A percentile compares a stretch with the other conserved stretches of the same genome.
Evolutionary conservation across 2,797 vertebrate genomes (phyloP).

Genomic region (Gallinago stenura): DNA sequence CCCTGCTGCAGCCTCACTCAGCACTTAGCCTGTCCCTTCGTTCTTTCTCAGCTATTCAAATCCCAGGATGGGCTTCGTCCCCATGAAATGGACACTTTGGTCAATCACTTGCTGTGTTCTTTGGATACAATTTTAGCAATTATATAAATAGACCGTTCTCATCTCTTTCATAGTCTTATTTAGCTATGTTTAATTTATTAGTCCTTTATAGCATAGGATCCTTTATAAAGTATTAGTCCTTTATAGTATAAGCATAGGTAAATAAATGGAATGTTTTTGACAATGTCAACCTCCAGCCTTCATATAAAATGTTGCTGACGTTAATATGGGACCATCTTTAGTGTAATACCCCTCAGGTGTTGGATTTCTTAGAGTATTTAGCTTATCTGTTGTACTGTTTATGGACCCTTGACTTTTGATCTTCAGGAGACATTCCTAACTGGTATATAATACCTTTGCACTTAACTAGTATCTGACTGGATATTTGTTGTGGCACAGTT

Average conservation of each 20-base stretch:
- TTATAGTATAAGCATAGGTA: background rate
- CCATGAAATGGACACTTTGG: rapidly evolving
- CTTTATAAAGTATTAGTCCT: background rate
- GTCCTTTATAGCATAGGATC: background rate
- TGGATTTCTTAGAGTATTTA: background rate
- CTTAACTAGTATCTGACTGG: background rate
- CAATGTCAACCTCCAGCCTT: background rate
- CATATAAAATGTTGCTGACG: background rate
- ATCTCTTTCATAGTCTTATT: background rate
- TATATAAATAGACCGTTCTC: background rate
- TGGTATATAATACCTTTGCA: background rate
- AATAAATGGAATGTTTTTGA: background rate
- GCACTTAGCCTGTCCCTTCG: background rate
- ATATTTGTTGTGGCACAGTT: background rate
- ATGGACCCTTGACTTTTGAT: background rate
- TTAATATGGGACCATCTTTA: background rate
- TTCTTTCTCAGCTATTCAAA: background rate
- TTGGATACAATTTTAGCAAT: background rate
- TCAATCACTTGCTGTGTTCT: background rate
- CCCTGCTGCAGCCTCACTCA: background rate
- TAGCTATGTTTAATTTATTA: background rate
- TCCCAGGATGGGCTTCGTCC: background rate
- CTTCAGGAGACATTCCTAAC: background rate
- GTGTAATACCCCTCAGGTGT: background rate
- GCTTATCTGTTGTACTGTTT: background rate